phyloP scores from a whole-genome alignment of 2,888 invertebrate genomes.

The Subacronicta megacephala region DNA sequence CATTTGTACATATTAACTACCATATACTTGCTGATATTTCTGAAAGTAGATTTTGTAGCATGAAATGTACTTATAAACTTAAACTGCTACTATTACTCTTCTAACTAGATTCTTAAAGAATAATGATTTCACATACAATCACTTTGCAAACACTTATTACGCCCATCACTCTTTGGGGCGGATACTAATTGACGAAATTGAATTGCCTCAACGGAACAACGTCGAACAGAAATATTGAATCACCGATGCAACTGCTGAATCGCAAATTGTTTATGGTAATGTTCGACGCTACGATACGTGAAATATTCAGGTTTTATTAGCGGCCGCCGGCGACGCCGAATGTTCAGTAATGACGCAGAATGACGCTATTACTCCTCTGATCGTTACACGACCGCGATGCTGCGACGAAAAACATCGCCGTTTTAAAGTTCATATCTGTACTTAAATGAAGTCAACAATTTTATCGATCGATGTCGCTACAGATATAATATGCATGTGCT shows the following conservation, averaged over 20 bases:
- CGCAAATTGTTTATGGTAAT: constrained; percentile 83
- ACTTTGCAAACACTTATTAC: constrained; percentile 7
- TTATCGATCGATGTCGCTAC: constrained; percentile 36
- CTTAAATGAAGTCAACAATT: constrained; percentile 32
- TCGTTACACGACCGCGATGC: constrained; percentile 35
- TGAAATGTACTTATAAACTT: too few relatives aligned
- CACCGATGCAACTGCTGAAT: constrained; percentile 73
- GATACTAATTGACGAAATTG: constrained; percentile 55
- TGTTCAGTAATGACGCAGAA: constrained; percentile 62
- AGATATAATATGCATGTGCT: constrained; percentile 16
- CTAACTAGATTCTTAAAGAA: not conserved
- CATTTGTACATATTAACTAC: too few relatives aligned
- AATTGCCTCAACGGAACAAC: constrained; percentile 53
- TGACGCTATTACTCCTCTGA: constrained; percentile 52
- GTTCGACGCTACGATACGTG: constrained; percentile 67
- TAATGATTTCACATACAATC: not conserved
- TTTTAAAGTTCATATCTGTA: constrained; percentile 34
- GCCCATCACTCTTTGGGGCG: constrained; percentile 35
- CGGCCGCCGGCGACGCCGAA: constrained; percentile 56
- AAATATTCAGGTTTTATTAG: constrained; percentile 78
- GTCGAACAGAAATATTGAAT: constrained; percentile 73
- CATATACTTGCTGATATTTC: too few relatives aligned
- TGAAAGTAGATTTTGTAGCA: too few relatives aligned
- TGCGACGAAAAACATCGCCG: constrained; percentile 43
- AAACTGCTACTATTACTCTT: not conserved